Conservation (phyloP, 2,888 invertebrate genomes). For the Drosophila paracracens region DNA sequence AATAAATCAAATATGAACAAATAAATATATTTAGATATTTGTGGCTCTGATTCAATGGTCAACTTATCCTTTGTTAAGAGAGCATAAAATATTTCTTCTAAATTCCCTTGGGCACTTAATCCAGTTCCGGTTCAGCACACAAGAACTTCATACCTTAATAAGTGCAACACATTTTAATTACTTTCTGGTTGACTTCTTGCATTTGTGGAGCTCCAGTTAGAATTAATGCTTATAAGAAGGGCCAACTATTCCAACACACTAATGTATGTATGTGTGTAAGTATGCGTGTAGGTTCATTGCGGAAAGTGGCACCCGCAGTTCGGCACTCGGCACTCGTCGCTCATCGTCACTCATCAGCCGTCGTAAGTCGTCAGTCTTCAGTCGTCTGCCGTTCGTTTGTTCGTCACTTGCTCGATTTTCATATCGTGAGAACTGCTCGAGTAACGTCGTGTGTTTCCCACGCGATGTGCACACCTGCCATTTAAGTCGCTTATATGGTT, state of each 20-base stretch:
- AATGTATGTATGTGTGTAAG: neutral
- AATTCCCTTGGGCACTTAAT: slow-evolving; percentile 10
- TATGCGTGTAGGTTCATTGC: slow-evolving; percentile 24
- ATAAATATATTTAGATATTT: neutral
- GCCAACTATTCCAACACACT: neutral
- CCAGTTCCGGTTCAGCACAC: slow-evolving; percentile 14
- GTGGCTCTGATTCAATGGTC: neutral
- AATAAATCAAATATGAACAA: neutral
- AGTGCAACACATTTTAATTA: slow-evolving; percentile 26
- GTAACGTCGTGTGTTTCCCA: slow-evolving; percentile 85
- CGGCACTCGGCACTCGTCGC: slow-evolving; percentile 34
- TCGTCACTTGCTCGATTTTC: slow-evolving; percentile 81
- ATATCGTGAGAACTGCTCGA: slow-evolving; percentile 85
- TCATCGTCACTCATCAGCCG: slow-evolving; percentile 29
- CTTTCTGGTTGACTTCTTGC: slow-evolving; percentile 19
- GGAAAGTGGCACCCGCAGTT: slow-evolving; percentile 58
- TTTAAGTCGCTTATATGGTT: slow-evolving; percentile 80
- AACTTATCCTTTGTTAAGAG: neutral
- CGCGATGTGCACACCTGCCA: slow-evolving; percentile 85
- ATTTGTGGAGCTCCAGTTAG: slow-evolving; percentile 40
- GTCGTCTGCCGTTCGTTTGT: slow-evolving; percentile 38
- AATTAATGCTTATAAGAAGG: slow-evolving; percentile 32
- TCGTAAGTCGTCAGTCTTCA: slow-evolving; percentile 9
- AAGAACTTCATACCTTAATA: slow-evolving; percentile 8
- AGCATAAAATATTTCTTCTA: neutral